Evolutionary conservation across 1,140 invertebrate species (phyloP).

Genomic region (Bombus difficillimus): DNA sequence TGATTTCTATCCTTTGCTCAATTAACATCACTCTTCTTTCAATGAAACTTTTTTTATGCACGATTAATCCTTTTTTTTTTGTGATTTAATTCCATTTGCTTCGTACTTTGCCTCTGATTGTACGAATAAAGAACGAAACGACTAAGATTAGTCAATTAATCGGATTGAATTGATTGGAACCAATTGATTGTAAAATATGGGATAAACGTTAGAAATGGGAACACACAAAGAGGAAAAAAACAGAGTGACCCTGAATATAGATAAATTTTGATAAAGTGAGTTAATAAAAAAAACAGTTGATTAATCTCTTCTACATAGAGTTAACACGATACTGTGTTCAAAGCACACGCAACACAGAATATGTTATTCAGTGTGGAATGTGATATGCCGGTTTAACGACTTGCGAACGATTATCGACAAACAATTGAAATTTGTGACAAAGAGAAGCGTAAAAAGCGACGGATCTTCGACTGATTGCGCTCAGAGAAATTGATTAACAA

Average conservation of each 20-base stretch:
- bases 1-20: not conserved
- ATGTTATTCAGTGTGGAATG: not conserved
- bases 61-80: not conserved
- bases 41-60: not conserved
- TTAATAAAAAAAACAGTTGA: constrained; percentile 16
- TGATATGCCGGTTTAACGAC: constrained; percentile 31
- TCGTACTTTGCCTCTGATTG: not conserved
- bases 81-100: not conserved
- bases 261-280: not conserved
- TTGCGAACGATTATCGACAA: constrained; percentile 62
- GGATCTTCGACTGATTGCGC: constrained; percentile 45
- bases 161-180: not conserved
- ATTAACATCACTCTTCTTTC: not conserved
- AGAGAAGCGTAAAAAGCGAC: constrained; percentile 46
- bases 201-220: not conserved
- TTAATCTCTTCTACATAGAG: not conserved
- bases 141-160: not conserved
- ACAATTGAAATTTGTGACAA: constrained; percentile 51
- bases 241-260: not conserved
- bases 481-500: constrained; percentile 7
- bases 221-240: not conserved
- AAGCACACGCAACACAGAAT: constrained; percentile 50
- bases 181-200: not conserved
- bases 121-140: not conserved
- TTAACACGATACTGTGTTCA: constrained; percentile 1